Evolutionary conservation across 1,140 invertebrate species (phyloP).

Genomic region (Drosophila nannoptera): DNA sequence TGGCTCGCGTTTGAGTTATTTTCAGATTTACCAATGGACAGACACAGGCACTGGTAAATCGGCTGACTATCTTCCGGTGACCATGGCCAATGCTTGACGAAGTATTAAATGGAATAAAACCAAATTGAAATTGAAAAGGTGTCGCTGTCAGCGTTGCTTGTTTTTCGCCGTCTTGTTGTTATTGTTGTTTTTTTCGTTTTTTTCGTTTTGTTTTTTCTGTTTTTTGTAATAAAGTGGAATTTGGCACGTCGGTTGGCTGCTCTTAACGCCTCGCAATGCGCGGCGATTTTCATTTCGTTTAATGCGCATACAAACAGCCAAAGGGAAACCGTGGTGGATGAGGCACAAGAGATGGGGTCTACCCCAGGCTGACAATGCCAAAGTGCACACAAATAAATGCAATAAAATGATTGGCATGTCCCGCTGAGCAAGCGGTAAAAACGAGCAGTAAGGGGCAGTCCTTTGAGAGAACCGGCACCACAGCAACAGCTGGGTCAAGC

Average conservation of each 20-base stretch:
- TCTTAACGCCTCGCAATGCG: constrained; percentile 65
- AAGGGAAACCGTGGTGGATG: constrained; percentile 13
- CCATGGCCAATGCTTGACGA: constrained; percentile 13
- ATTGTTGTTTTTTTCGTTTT: constrained; percentile 3
- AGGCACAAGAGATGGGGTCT: not conserved
- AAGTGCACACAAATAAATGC: constrained; percentile 76
- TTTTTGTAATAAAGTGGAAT: constrained; percentile 74
- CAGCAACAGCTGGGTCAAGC: constrained; percentile 5
- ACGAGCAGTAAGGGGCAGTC: constrained; percentile 20
- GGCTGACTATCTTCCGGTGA: not conserved
- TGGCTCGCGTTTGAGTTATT: constrained; percentile 68
- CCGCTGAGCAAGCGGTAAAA: constrained; percentile 38
- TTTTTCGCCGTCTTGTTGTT: constrained; percentile 5
- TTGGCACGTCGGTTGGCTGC: constrained; percentile 68
- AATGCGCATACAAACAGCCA: constrained; percentile 55
- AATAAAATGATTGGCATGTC: constrained; percentile 76
- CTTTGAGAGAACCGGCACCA: constrained; percentile 17
- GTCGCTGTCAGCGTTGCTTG: constrained; percentile 59
- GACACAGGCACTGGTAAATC: no score
- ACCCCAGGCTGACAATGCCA: constrained; percentile 59
- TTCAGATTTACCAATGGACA: constrained; percentile 16
- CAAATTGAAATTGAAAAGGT: constrained; percentile 75
- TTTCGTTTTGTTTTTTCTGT: constrained; percentile 24
- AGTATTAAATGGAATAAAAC: constrained; percentile 75
- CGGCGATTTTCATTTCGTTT: constrained; percentile 74